These are phyloP conservation scores for Ailurus styani DNA, from an alignment of 2,113 vertebrate genomes.

Conservation along the genomic window DNA sequence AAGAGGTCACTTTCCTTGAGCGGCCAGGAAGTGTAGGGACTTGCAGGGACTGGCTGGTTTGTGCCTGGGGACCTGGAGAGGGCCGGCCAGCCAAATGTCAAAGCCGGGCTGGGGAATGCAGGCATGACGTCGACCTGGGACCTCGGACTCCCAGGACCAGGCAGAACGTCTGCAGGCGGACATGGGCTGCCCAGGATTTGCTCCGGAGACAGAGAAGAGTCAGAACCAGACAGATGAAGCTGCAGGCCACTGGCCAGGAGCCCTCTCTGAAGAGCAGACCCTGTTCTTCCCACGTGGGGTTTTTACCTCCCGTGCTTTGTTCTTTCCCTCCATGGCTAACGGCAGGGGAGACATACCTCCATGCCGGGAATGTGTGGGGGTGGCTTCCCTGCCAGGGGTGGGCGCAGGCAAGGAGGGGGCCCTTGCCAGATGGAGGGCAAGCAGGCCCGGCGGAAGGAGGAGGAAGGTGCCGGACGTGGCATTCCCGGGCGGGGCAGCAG, in stretches of 20 bases:
- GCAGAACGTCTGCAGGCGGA: rapidly evolving
- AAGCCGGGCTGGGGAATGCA: rapidly evolving
- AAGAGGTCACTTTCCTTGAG: rapidly evolving
- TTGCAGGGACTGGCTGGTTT: rapidly evolving
- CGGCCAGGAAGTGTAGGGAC: neutral
- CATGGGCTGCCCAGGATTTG: rapidly evolving
- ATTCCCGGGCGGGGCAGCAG: rapidly evolving
- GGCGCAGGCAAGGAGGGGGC: rapidly evolving
- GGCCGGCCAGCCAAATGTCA: rapidly evolving
- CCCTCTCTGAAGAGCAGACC: too few relatives aligned
- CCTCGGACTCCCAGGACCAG: neutral
- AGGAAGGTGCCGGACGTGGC: rapidly evolving
- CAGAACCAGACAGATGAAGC: neutral
- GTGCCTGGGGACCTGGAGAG: neutral
- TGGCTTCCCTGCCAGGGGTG: rapidly evolving
- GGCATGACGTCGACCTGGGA: neutral
- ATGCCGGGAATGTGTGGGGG: neutral
- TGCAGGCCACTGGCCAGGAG: rapidly evolving
- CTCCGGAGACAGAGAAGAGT: neutral
- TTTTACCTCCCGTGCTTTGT: rapidly evolving
- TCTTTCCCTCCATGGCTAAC: neutral
- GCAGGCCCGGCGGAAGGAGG: rapidly evolving
- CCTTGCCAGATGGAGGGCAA: neutral
- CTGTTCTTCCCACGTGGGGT: rapidly evolving
- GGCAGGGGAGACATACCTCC: neutral